Evolutionary conservation across 2,888 invertebrate species (phyloP), one percentile per base, ranked within the genome.

Genomic region (Lottia scabra): DNA sequence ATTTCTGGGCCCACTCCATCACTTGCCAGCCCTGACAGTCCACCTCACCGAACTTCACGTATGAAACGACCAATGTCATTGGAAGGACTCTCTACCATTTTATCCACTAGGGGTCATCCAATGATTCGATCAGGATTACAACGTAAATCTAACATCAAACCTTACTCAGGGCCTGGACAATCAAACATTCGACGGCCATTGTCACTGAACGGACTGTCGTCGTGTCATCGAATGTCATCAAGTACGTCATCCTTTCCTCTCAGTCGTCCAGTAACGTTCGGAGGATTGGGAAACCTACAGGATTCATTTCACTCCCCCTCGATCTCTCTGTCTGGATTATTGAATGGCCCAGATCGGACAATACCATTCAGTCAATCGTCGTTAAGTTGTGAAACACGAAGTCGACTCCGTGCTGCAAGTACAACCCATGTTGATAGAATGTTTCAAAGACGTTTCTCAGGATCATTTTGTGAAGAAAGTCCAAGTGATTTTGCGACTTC

Each of bases 141-240:
- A 56, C 56, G 56, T 19, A 56, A 56, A 56, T 56, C 56, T 23
- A 56, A 56, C 23, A 56, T 23, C 10, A 56, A 56, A 56, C 56
- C 56, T 23, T 56, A 56, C 23, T 56, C 56, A 23, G 56, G 56
- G 19, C 13, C 56, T 56, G 56, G 56, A 56, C 56, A 56, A 23
- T 56, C 56, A 56, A 56, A 56, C 23, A 56, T 23, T 23, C 56
- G 56, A 16, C 56, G 56, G 6, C 56, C 56, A 23, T 56, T 56
- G 56, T 56, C 56, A 56, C 56, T 56, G 19, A 56, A 56, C 23
- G 56, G 56, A 12, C 23, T 74, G 45, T 63, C 71, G 6, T 74
- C 74, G 27, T 66, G 67, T 63, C 63, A 71, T 30, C 65, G 74
- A 15, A 66, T 70, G 68, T 65, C 65, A 68, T 63, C 74, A 12